phyloP scores from a whole-genome alignment of 2,797 vertebrate species.

The Triplophysa bombifrons region DNA sequence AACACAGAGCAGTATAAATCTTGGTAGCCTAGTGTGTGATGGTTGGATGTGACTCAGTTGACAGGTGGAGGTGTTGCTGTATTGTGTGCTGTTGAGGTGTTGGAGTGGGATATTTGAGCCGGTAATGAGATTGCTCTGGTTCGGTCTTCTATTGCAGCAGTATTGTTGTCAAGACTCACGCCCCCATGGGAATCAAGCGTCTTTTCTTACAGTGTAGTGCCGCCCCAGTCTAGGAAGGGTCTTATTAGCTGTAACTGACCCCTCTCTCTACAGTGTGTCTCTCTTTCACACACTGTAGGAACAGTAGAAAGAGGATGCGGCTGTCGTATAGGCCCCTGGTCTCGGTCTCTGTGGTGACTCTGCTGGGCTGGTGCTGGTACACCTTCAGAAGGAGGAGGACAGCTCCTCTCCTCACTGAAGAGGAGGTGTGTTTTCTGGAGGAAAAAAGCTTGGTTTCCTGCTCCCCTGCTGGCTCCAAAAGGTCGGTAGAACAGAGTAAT shows the following conservation, averaged over 20 bases:
- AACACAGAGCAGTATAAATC: background rate
- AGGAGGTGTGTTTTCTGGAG: background rate
- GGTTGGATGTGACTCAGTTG: constrained; percentile 5
- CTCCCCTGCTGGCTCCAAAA: constrained; percentile 10
- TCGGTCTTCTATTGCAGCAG: constrained; percentile 37
- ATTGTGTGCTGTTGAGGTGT: background rate
- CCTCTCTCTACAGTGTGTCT: constrained; percentile 1
- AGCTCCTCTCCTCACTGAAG: background rate
- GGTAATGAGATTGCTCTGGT: constrained; percentile 38
- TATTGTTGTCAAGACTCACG: constrained; percentile 31
- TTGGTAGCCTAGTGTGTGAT: background rate
- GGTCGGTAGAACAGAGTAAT: constrained; percentile 2
- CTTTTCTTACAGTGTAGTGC: constrained; percentile 29
- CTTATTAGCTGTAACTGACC: constrained; percentile 21
- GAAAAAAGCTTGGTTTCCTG: background rate
- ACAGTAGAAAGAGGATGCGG: constrained; percentile 69
- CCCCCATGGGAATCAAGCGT: constrained; percentile 10
- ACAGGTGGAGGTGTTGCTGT: background rate
- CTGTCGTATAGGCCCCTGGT: constrained; percentile 70
- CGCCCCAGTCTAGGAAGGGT: constrained; percentile 21
- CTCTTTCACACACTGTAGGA: background rate
- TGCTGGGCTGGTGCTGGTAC: constrained; percentile 84
- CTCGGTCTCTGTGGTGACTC: constrained; percentile 73
- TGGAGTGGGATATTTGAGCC: constrained; percentile 34
- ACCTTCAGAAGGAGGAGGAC: constrained; percentile 65